Conservation (phyloP, 2,888 invertebrate species). For the Plebejus melissa region DNA sequence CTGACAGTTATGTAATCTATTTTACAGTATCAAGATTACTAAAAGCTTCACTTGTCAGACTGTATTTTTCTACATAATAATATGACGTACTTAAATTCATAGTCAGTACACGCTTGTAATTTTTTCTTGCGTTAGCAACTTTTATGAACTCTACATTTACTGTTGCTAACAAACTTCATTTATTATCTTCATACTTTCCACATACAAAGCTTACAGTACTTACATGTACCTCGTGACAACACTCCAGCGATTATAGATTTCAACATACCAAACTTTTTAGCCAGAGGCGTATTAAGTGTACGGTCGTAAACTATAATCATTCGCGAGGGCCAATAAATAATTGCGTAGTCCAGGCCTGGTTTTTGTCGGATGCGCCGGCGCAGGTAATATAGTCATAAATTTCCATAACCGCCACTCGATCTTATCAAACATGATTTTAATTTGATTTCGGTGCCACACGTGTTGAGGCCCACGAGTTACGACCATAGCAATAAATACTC, state of each 20-base stretch:
- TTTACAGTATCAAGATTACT: too few species aligned
- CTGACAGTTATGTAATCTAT: too few species aligned
- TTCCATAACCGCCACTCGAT: slow-evolving; percentile 79
- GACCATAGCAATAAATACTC: slow-evolving; percentile 48
- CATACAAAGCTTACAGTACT: not conserved
- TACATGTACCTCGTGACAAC: slow-evolving; percentile 15
- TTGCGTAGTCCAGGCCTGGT: slow-evolving; percentile 68
- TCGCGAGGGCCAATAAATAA: slow-evolving; percentile 74
- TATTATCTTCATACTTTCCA: not conserved
- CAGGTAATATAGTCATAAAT: slow-evolving; percentile 80
- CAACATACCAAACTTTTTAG: slow-evolving; percentile 33
- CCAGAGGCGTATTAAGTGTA: slow-evolving; percentile 67
- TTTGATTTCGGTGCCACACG: slow-evolving; percentile 78
- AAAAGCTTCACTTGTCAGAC: not conserved
- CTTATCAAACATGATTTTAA: slow-evolving; percentile 79
- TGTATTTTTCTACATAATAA: not conserved
- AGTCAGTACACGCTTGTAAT: not conserved
- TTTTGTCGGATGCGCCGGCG: slow-evolving; percentile 73
- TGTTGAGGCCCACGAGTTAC: slow-evolving; percentile 71
- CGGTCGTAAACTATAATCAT: slow-evolving; percentile 75
- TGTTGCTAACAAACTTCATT: not conserved
- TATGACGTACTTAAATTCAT: not conserved
- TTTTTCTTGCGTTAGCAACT: not conserved
- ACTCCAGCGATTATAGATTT: not conserved
- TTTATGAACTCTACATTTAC: not conserved